Conservation (phyloP, 2,113 vertebrate genomes). For the Sclerurus mexicanus region DNA sequence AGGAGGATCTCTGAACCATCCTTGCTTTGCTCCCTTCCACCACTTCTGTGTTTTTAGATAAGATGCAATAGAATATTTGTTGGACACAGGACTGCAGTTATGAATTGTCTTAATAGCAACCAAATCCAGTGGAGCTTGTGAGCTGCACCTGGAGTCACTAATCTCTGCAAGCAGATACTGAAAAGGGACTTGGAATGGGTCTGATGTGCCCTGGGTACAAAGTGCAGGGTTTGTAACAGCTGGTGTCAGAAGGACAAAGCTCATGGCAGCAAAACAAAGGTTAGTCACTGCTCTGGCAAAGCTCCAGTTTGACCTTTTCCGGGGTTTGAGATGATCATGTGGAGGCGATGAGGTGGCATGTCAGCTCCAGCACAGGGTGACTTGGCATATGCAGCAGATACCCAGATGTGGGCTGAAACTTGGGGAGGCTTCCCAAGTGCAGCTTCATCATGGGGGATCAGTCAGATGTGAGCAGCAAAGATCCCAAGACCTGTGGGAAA, state of each 20-base stretch:
- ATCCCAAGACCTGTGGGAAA: background rate
- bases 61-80: background rate
- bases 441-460: background rate
- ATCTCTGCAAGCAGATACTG: background rate
- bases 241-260: background rate
- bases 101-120: background rate
- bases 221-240: background rate
- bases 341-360: background rate
- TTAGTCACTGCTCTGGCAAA: background rate
- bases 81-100: background rate
- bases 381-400: accelerated
- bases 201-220: background rate
- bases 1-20: background rate
- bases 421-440: background rate
- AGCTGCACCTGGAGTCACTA: background rate
- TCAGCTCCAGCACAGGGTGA: background rate
- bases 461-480: background rate
- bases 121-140: background rate
- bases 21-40: background rate
- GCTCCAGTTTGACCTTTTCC: background rate
- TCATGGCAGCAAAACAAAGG: background rate
- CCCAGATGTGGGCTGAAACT: accelerated
- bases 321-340: background rate
- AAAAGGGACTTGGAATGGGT: background rate
- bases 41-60: background rate